phyloP scores from a whole-genome alignment of 2,888 invertebrate genomes.

The Bembecia ichneumoniformis region DNA sequence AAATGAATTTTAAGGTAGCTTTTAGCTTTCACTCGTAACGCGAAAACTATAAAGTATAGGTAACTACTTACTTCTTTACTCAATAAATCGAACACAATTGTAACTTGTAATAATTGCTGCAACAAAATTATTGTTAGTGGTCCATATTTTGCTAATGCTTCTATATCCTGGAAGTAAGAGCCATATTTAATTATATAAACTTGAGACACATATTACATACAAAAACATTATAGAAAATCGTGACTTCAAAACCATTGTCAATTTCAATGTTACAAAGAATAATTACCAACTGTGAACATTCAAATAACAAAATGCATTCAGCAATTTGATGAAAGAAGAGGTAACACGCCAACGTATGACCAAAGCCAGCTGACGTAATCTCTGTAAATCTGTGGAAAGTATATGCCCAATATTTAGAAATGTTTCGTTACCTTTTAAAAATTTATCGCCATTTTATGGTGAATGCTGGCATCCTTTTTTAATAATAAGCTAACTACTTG shows the following conservation, averaged over 20 bases:
- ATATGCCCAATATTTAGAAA: no score
- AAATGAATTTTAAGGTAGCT: no score
- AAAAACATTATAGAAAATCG: no score
- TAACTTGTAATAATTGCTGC: slow-evolving; percentile 21
- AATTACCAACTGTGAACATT: not conserved
- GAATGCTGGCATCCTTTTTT: no score
- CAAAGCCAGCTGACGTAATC: not conserved
- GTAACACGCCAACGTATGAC: not conserved
- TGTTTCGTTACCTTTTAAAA: no score
- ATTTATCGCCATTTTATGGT: no score
- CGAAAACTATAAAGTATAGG: not conserved
- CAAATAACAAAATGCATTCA: not conserved
- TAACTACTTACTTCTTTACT: slow-evolving; percentile 14
- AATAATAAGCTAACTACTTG: no score
- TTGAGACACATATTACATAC: no score
- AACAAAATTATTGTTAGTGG: slow-evolving; percentile 14
- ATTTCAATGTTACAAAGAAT: not conserved
- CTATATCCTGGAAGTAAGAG: slow-evolving; percentile 11
- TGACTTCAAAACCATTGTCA: no score
- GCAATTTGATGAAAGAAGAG: not conserved
- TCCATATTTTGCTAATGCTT: slow-evolving; percentile 12
- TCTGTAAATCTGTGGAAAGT: no score
- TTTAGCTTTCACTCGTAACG: not conserved
- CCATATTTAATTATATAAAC: no score
- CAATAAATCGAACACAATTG: slow-evolving; percentile 21